These are phyloP conservation scores for Cochlearius cochlearius DNA, from an alignment of 2,113 vertebrate genomes.

Conservation along the genomic window DNA sequence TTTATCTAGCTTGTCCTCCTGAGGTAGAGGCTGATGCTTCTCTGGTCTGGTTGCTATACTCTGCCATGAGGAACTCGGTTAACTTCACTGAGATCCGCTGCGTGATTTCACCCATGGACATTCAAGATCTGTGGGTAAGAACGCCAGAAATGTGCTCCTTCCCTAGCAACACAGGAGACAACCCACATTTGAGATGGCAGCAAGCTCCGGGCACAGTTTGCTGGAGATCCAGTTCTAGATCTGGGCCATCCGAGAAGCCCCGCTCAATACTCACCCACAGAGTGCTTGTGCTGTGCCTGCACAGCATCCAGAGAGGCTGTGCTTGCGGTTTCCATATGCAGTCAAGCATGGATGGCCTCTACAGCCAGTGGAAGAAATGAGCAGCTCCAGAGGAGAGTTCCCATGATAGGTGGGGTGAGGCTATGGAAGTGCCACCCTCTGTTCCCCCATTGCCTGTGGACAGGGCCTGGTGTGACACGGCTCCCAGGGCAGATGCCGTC, in stretches of 20 bases:
- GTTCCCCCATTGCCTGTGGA: neutral
- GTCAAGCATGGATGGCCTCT: accelerated
- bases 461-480: accelerated
- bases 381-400: neutral
- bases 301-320: neutral
- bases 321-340: neutral
- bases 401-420: neutral
- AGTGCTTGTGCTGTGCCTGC: neutral
- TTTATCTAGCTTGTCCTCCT: neutral
- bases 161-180: neutral
- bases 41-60: neutral
- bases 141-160: neutral
- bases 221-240: neutral
- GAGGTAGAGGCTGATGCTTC: neutral
- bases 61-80: neutral
- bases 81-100: neutral
- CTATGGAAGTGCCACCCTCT: neutral
- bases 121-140: neutral
- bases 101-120: neutral
- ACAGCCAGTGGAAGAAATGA: neutral
- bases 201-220: neutral
- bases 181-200: neutral
- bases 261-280: no score
- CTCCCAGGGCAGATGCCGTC: neutral
- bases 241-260: neutral